These are phyloP conservation scores for Gastrophryne carolinensis DNA, from an alignment of 2,797 vertebrate species.

Conservation along the genomic window DNA sequence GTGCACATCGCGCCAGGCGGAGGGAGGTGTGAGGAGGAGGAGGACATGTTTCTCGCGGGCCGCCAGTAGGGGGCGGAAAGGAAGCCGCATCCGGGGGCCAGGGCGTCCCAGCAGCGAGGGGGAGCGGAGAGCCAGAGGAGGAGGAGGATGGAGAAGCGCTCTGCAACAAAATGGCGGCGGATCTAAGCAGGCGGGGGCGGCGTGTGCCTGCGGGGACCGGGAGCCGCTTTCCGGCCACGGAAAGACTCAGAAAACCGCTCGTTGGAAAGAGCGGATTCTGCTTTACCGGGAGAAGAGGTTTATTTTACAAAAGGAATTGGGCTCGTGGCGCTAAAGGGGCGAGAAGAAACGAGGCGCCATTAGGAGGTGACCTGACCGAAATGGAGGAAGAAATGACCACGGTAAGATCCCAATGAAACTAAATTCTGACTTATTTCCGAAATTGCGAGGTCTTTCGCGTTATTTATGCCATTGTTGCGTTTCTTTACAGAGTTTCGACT, in stretches of 20 bases:
- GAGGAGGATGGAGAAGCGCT: slow-evolving; percentile 41
- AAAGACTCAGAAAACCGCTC: neutral
- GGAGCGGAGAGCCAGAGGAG: slow-evolving; percentile 18
- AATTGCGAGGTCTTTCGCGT: neutral
- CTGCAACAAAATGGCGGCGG: slow-evolving; percentile 49
- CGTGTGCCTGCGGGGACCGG: slow-evolving; percentile 25
- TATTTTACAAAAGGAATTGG: neutral
- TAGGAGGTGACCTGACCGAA: neutral
- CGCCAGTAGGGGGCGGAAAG: slow-evolving; percentile 44
- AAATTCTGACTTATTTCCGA: no score
- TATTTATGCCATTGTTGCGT: neutral
- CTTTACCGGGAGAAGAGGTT: neutral
- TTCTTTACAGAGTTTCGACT: neutral
- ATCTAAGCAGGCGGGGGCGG: slow-evolving; percentile 40
- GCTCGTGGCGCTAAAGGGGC: neutral
- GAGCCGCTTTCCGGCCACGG: neutral
- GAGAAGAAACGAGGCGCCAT: neutral
- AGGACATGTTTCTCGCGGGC: neutral
- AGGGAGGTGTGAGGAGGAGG: slow-evolving; percentile 1
- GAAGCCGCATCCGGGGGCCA: slow-evolving; percentile 38
- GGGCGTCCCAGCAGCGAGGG: slow-evolving; percentile 51
- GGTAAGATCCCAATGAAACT: neutral
- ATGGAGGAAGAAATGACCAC: neutral
- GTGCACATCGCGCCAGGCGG: slow-evolving; percentile 7
- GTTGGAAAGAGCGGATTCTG: neutral